These are phyloP conservation scores for Neodiprion pinetum DNA, from an alignment of 1,140 invertebrate genomes.

Conservation along the genomic window DNA sequence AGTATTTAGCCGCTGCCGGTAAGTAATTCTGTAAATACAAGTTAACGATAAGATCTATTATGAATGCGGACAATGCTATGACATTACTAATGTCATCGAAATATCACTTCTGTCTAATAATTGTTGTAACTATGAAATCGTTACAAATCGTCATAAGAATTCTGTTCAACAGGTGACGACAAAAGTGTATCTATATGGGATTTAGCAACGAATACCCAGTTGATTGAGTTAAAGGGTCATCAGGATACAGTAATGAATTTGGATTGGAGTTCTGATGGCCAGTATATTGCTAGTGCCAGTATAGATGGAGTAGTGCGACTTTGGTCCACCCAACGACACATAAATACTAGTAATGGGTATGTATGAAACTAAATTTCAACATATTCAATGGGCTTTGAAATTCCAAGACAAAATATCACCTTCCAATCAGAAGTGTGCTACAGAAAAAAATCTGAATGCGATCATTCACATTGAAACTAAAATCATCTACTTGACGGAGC, in stretches of 20 bases:
- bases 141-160: neutral
- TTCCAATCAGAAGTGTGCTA: neutral
- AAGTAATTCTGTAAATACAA: constrained; percentile 30
- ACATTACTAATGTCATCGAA: neutral
- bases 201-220: constrained; percentile 66
- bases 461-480: neutral
- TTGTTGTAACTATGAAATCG: neutral
- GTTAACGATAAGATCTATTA: neutral
- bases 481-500: neutral
- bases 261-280: constrained; percentile 68
- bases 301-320: constrained; percentile 66
- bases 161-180: constrained; percentile 66
- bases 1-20: constrained; percentile 73
- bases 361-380: constrained; percentile 9
- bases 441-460: neutral
- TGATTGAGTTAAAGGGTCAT: constrained; percentile 70
- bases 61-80: constrained; percentile 6
- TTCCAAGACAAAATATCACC: neutral
- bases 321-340: constrained; percentile 64
- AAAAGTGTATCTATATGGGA: constrained; percentile 74
- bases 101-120: neutral
- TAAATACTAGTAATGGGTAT: constrained; percentile 58
- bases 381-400: neutral
- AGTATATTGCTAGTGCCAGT: constrained; percentile 69
- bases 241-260: constrained; percentile 68